These are phyloP conservation scores for Cataglyphis livida DNA, from an alignment of 2,888 invertebrate species.

Conservation along the genomic window DNA sequence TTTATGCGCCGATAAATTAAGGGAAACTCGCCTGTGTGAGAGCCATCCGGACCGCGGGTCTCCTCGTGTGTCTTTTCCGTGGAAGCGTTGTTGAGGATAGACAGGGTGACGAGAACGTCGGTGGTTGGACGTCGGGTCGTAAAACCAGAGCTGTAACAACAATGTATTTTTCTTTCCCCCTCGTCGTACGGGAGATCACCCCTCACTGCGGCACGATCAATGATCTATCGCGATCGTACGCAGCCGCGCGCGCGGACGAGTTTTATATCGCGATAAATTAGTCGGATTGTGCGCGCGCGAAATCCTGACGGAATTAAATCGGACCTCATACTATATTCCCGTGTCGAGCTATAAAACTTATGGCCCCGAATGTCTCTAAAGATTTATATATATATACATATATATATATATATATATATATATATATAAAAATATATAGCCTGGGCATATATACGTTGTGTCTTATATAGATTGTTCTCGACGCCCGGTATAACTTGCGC, in stretches of 20 bases:
- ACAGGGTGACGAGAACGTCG: conserved; percentile 61
- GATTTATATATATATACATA: background rate
- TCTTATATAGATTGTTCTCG: background rate
- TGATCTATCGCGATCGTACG: conserved; percentile 50
- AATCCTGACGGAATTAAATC: conserved; percentile 44
- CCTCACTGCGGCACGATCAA: conserved; percentile 30
- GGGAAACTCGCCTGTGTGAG: conserved; percentile 43
- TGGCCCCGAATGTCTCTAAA: conserved; percentile 23
- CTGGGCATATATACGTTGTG: background rate
- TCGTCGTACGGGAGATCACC: background rate
- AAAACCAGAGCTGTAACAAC: conserved; percentile 63
- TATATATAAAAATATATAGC: background rate
- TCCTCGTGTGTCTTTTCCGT: conserved; percentile 46
- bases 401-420: conserved; percentile 10
- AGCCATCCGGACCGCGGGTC: conserved; percentile 39
- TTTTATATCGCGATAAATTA: conserved; percentile 59
- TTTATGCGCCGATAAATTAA: conserved; percentile 72
- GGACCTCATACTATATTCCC: conserved; percentile 24
- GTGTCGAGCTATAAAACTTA: conserved; percentile 44
- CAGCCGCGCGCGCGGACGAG: conserved; percentile 44
- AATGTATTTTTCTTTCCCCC: conserved; percentile 51
- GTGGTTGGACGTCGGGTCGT: conserved; percentile 56
- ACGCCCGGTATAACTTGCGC: background rate
- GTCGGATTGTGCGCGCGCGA: conserved; percentile 43
- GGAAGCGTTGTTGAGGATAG: conserved; percentile 37